These are phyloP conservation scores for Brienomyrus longianalis DNA, from an alignment of 2,113 vertebrate genomes.

Conservation along the genomic window DNA sequence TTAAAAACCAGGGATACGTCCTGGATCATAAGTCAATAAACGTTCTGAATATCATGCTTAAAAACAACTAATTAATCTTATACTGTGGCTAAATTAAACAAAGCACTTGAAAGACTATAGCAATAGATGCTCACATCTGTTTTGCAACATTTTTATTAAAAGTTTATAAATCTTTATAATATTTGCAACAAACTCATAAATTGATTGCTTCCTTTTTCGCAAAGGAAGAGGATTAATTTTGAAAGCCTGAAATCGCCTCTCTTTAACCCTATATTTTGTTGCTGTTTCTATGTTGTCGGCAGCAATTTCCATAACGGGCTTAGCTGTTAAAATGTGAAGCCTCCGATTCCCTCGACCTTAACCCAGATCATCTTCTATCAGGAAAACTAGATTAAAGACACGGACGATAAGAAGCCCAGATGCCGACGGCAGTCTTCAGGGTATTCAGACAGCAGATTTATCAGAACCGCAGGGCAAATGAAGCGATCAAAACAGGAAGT, in stretches of 20 bases:
- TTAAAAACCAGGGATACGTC: background rate
- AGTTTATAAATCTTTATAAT: background rate
- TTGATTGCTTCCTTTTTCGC: background rate
- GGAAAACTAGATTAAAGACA: background rate
- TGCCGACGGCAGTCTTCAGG: background rate
- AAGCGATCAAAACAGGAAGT: conserved; percentile 12
- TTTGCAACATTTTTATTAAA: background rate
- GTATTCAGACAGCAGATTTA: background rate
- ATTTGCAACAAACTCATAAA: background rate
- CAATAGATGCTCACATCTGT: background rate
- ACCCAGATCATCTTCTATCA: background rate
- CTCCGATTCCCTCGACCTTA: background rate
- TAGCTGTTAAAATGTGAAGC: background rate
- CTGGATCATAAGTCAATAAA: background rate
- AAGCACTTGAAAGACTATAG: background rate
- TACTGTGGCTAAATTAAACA: background rate
- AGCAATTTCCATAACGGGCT: background rate
- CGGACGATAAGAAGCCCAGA: background rate
- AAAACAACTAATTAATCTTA: background rate
- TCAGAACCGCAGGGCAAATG: background rate
- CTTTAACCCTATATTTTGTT: background rate
- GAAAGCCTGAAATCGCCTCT: background rate
- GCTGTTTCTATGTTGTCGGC: background rate
- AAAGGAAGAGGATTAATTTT: background rate
- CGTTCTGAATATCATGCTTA: background rate